Conservation (phyloP, 2,888 invertebrate genomes). For the Hesperia comma region DNA sequence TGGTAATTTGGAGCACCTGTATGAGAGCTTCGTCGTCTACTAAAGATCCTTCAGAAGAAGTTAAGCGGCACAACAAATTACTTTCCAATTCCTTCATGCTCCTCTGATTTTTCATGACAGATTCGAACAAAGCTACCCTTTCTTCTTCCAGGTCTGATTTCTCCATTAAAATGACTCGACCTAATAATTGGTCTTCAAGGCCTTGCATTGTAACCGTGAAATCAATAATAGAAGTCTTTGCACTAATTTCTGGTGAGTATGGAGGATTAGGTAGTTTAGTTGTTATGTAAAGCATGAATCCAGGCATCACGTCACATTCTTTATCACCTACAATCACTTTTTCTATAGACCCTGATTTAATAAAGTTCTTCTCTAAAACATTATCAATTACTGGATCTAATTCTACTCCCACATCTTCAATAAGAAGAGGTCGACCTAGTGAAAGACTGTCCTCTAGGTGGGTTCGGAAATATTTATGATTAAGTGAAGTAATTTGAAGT, state of each 20-base stretch:
- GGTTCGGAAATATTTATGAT: constrained; percentile 97
- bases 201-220: constrained; percentile 99
- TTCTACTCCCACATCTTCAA: constrained; percentile 97
- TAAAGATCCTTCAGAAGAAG: constrained; percentile 95
- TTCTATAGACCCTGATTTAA: constrained; percentile 97
- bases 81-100: constrained; percentile 98
- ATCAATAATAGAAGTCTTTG: constrained; percentile 98
- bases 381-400: constrained; percentile 98
- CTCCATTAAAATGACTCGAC: constrained; percentile 97
- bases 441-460: constrained; percentile 95
- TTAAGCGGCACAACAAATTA: constrained; percentile 94
- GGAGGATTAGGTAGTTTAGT: constrained; percentile 98
- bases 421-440: constrained; percentile 93
- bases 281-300: constrained; percentile 97
- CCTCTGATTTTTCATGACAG: constrained; percentile 97
- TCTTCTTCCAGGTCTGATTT: constrained; percentile 98
- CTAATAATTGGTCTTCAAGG: constrained; percentile 96
- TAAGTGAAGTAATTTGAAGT: constrained; percentile 95
- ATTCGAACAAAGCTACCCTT: constrained; percentile 95
- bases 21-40: constrained; percentile 98
- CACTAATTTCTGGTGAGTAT: constrained; percentile 98
- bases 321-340: constrained; percentile 98
- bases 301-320: constrained; percentile 98
- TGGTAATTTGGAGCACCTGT: constrained; percentile 93
- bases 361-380: constrained; percentile 98